These are phyloP conservation scores for Mastomys natalensis DNA, from an alignment of 2,113 vertebrate species.

Conservation along the genomic window DNA sequence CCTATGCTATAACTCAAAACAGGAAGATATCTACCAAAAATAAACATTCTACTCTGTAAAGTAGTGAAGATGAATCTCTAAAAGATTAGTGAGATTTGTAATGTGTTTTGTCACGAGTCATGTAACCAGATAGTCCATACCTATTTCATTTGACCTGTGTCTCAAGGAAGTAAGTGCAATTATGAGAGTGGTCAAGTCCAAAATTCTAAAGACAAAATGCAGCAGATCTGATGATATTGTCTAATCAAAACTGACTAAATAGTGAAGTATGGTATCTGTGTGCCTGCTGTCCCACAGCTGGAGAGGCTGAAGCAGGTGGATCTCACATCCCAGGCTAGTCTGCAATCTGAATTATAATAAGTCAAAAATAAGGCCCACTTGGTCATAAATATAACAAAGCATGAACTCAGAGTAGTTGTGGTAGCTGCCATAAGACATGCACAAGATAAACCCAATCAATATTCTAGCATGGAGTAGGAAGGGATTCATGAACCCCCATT, in stretches of 20 bases:
- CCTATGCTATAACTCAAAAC: slow-evolving; percentile 12
- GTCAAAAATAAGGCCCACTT: not conserved
- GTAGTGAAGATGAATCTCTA: not conserved
- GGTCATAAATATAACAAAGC: no score
- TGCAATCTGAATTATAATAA: not conserved
- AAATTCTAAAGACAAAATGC: slow-evolving; percentile 3
- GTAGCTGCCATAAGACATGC: not conserved
- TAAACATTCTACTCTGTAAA: not conserved
- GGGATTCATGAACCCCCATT: not conserved
- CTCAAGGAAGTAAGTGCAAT: not conserved
- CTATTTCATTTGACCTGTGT: not conserved
- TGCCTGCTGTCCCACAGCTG: not conserved
- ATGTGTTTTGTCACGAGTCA: not conserved
- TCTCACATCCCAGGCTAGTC: not conserved
- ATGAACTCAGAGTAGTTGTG: not conserved
- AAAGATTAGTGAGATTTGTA: not conserved
- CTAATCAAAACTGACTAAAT: not conserved
- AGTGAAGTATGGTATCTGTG: not conserved
- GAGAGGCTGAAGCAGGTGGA: not conserved
- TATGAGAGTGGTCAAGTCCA: not conserved
- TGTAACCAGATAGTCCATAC: not conserved
- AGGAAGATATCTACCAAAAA: not conserved
- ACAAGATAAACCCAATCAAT: not conserved
- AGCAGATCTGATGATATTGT: not conserved
- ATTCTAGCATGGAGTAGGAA: not conserved